phyloP scores from a whole-genome alignment of 2,888 invertebrate genomes.

The Chrysolina americana region DNA sequence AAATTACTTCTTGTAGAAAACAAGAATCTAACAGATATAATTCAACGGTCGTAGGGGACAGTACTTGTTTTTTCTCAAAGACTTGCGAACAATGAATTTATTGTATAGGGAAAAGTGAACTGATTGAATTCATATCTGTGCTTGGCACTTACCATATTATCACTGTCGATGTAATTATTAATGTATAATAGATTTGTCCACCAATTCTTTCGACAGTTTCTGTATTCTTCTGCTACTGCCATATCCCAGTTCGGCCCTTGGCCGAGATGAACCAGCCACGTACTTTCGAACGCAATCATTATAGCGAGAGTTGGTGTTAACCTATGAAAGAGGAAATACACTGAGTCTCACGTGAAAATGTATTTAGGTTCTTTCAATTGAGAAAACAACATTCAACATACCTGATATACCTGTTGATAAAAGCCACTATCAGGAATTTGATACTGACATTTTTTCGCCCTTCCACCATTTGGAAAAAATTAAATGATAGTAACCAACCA shows the following conservation, averaged over 20 bases:
- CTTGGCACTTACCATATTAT: slow-evolving; percentile 55
- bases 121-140: no score
- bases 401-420: slow-evolving; percentile 62
- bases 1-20: no score
- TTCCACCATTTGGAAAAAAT: slow-evolving; percentile 55
- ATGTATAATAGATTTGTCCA: slow-evolving; percentile 61
- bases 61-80: no score
- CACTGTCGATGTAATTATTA: slow-evolving; percentile 58
- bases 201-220: slow-evolving; percentile 60
- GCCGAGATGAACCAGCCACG: slow-evolving; percentile 52
- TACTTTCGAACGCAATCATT: slow-evolving; percentile 48
- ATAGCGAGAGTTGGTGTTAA: slow-evolving; percentile 49
- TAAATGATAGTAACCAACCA: slow-evolving; percentile 56
- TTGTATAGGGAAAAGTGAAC: no score
- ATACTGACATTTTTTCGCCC: slow-evolving; percentile 50
- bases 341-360: no score
- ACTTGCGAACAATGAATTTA: no score
- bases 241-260: slow-evolving; percentile 60
- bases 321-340: slow-evolving; percentile 38
- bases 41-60: no score
- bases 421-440: slow-evolving; percentile 53
- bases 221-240: slow-evolving; percentile 55
- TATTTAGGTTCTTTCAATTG: no score
- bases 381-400: slow-evolving; percentile 37
- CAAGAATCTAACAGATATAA: no score